Base-by-base conservation (phyloP, 2,797 vertebrate genomes). In the Melanotaenia pygmaea region DNA sequence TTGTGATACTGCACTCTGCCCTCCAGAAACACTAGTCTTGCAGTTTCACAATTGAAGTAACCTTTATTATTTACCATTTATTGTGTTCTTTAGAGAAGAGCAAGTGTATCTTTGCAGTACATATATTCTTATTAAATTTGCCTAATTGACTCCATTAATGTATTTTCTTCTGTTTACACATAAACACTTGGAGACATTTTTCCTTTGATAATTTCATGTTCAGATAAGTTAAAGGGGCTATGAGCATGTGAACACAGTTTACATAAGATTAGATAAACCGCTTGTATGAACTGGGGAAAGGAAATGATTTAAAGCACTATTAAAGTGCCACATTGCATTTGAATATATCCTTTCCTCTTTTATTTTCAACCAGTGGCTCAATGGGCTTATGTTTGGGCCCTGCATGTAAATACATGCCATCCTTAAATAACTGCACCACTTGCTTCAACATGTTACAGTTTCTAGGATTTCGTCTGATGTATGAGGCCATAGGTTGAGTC, bases 401-500 rank as follows among this genome's bases (percentile, higher is more conserved):
- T 40, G 24, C 76, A 84, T 76, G 67, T 86, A 85, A 91, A 85
- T 75, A 79, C 66, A 80, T 67, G 43, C 59, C 13, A 20, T 45
- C 88, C 88, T 85, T 88, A 91, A 92, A 90, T 92, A 91, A 82
- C 83, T 67, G 18, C 61, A 70, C 64, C 69, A 67, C 82, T 81
- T 80, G 81, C 69, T 74, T 71, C 38, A 67, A 85, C 86, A 68
- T 1, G 77, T 70, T 67, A 9, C 28, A n/a, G 54, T 84, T 64
- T 54, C 59, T 67, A 30, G 67, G 58, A 32, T 64, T 70, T 71
- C 67, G 12, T 61, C 20, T 70, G 63, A 47, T 59, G 50, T 18
- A 11, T 51, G 30, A 34, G 56, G 30, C 70, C 73, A 67, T 34
- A 61, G 50, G 54, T 79, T 11, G 28, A 74, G 67, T 64, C 67